phyloP scores from a whole-genome alignment of 2,113 vertebrate species.

The Lagenorhynchus albirostris region DNA sequence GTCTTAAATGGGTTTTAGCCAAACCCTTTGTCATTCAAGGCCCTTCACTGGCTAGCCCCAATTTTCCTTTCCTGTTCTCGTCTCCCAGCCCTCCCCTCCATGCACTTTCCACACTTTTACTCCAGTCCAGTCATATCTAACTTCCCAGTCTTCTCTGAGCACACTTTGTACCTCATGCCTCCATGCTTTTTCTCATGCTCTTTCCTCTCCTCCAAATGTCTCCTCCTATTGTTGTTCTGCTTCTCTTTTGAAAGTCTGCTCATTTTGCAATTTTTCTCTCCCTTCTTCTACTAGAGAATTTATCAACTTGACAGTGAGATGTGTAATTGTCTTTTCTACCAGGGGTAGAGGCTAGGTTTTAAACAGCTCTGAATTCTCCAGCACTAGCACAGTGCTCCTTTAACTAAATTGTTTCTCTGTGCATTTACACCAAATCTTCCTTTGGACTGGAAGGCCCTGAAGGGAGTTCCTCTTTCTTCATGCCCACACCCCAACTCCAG shows the following conservation, averaged over 20 bases:
- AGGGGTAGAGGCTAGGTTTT: neutral
- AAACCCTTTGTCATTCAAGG: neutral
- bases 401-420: neutral
- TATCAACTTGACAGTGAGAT: neutral
- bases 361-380: neutral
- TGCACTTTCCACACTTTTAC: neutral
- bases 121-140: neutral
- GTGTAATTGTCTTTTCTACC: neutral
- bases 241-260: neutral
- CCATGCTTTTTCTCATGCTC: neutral
- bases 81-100: neutral
- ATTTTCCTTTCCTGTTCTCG: neutral
- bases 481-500: neutral
- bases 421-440: neutral
- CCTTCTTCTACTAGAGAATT: neutral
- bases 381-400: neutral
- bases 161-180: neutral
- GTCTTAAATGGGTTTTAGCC: neutral
- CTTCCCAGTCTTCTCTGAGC: neutral
- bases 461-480: neutral
- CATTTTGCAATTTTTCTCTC: neutral
- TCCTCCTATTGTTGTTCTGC: neutral
- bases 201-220: neutral
- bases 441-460: neutral
- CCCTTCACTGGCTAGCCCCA: neutral